Conservation (phyloP, 64 coral and sea anemone species). For the Astreopora myriophthalma region DNA sequence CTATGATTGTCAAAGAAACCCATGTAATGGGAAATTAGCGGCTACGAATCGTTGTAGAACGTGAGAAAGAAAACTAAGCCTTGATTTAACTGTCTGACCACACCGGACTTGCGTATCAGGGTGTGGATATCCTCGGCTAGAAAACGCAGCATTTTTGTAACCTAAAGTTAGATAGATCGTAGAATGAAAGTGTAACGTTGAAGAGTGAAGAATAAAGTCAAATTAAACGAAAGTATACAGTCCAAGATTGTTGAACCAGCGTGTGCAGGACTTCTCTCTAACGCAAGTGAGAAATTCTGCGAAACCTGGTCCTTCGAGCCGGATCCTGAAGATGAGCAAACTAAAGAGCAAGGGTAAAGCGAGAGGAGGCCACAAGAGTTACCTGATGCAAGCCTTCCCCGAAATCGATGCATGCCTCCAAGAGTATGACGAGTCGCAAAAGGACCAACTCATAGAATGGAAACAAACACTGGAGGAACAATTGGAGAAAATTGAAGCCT, state of each 20-base stretch:
- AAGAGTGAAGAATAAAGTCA: background rate
- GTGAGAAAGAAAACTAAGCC: no score
- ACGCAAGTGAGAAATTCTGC: no score
- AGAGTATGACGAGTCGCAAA: background rate
- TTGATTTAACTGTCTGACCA: no score
- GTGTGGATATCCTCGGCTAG: background rate
- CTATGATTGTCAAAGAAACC: no score
- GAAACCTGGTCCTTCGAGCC: background rate
- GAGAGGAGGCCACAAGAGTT: background rate
- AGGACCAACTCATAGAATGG: background rate
- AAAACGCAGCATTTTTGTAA: background rate
- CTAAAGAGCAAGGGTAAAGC: background rate
- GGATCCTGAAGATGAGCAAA: background rate
- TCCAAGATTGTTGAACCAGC: background rate
- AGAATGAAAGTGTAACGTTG: background rate
- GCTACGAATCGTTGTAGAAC: no score
- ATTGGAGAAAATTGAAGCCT: background rate
- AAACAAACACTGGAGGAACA: background rate
- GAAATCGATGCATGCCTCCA: background rate
- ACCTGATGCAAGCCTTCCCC: background rate
- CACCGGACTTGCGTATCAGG: background rate
- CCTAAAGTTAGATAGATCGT: background rate
- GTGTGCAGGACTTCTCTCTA: no score
- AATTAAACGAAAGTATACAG: background rate
- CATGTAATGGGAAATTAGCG: no score